phyloP scores from a whole-genome alignment of 2,888 invertebrate species.

The Pheosia gnoma region DNA sequence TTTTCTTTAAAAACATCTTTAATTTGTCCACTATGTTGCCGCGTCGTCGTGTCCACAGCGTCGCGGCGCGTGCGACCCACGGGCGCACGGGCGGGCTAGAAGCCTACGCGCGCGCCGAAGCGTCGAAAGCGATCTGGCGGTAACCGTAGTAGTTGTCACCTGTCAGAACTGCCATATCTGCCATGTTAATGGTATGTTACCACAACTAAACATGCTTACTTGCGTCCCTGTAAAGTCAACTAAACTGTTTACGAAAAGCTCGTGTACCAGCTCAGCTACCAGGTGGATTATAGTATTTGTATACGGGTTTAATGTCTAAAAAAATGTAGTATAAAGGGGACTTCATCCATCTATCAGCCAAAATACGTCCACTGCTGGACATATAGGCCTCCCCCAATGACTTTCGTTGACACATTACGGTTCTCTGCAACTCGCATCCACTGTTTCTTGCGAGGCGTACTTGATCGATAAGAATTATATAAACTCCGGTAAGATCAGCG shows the following conservation, averaged over 20 bases:
- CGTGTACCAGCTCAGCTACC: background rate
- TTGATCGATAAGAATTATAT: too few relatives aligned
- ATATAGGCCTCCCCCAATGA: too few relatives aligned
- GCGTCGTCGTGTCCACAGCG: too few relatives aligned
- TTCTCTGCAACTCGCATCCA: too few relatives aligned
- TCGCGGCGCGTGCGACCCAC: slow-evolving; percentile 17
- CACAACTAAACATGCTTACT: background rate
- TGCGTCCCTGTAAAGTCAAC: slow-evolving; percentile 2
- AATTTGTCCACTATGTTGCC: too few relatives aligned
- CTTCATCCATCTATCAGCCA: too few relatives aligned
- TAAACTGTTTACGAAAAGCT: slow-evolving; percentile 8
- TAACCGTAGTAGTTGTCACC: slow-evolving; percentile 35
- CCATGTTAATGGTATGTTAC: slow-evolving; percentile 10
- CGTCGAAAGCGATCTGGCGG: slow-evolving; percentile 41
- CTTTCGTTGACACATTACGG: too few relatives aligned
- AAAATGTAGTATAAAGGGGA: too few relatives aligned
- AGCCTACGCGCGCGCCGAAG: slow-evolving; percentile 45
- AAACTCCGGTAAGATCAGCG: too few relatives aligned
- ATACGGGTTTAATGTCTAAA: too few relatives aligned
- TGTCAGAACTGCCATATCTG: slow-evolving; percentile 43
- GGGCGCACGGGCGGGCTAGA: slow-evolving; percentile 41
- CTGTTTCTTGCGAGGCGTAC: too few relatives aligned
- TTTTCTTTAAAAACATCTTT: slow-evolving; percentile 57
- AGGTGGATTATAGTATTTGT: background rate
- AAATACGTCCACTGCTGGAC: too few relatives aligned